These are phyloP conservation scores for Saxidomus purpurata DNA, from an alignment of 1,140 invertebrate genomes.

Conservation along the genomic window DNA sequence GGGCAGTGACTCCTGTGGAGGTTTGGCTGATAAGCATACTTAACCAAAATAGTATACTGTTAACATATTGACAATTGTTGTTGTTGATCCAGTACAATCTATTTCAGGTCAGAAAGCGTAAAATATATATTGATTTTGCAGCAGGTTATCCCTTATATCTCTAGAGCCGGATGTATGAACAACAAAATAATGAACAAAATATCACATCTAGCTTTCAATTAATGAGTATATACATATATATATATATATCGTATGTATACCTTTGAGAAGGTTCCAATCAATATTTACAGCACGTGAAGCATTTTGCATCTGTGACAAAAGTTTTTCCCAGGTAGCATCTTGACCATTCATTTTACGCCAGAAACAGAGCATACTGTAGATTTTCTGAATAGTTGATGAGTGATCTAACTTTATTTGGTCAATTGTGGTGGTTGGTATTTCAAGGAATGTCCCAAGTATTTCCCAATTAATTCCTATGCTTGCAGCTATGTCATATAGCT, in stretches of 20 bases:
- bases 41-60: too few species aligned
- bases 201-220: too few species aligned
- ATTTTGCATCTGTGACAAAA: background rate
- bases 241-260: background rate
- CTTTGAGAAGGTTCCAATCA: background rate
- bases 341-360: background rate
- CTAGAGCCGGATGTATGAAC: too few species aligned
- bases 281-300: background rate
- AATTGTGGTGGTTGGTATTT: background rate
- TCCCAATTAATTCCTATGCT: background rate
- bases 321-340: background rate
- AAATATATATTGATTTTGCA: too few species aligned
- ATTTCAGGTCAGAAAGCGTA: too few species aligned
- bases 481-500: background rate
- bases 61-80: too few species aligned
- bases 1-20: too few species aligned
- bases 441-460: background rate
- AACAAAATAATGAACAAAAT: too few species aligned
- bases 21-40: too few species aligned
- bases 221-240: too few species aligned
- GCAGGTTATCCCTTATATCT: too few species aligned
- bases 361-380: background rate
- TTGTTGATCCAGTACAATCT: too few species aligned
- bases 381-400: background rate
- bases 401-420: background rate